These are phyloP conservation scores for Sarcophaga peregrina DNA, from an alignment of 1,140 invertebrate species.

Conservation along the genomic window DNA sequence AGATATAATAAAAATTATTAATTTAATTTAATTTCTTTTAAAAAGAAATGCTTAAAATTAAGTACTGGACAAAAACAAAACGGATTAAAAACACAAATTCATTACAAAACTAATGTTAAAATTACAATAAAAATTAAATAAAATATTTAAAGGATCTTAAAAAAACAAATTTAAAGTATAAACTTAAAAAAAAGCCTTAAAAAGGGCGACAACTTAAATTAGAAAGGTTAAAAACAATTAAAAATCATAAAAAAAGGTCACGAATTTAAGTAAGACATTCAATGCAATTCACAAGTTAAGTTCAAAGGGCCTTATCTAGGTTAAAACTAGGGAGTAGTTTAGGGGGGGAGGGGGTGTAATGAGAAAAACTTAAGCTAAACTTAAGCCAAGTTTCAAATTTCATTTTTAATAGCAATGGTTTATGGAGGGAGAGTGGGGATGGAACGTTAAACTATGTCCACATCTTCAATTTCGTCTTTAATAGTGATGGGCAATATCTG, in stretches of 20 bases:
- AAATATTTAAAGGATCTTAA: no score
- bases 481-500: conserved; percentile 35
- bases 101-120: not conserved
- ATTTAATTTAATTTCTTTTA: not conserved
- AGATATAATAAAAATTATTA: not conserved
- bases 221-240: no score
- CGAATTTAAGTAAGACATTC: no score
- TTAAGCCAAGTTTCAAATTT: not conserved
- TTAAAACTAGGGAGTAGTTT: not conserved
- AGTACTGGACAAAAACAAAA: not conserved
- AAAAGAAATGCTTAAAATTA: not conserved
- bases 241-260: no score
- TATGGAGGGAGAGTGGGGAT: not conserved
- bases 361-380: not conserved
- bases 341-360: no score
- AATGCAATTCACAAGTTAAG: no score
- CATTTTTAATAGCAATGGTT: no score
- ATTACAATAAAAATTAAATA: no score
- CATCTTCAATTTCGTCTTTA: conserved; percentile 41
- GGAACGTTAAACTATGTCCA: conserved; percentile 11
- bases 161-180: no score
- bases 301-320: no score
- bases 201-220: no score
- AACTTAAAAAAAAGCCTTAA: no score
- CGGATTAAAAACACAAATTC: not conserved